phyloP scores from a whole-genome alignment of 2,888 invertebrate genomes.

The Drosophila maculinotata region DNA sequence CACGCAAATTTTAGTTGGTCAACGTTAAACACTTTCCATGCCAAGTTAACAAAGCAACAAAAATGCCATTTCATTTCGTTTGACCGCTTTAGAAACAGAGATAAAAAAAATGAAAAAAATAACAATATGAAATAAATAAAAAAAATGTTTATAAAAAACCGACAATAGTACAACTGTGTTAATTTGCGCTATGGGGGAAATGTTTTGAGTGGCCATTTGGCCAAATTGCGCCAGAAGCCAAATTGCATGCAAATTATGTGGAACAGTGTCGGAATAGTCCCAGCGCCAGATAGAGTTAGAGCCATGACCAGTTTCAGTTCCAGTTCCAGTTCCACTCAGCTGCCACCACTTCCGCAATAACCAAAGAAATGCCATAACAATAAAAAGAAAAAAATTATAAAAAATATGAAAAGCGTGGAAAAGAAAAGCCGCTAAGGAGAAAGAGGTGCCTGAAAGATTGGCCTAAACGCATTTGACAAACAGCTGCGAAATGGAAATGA shows the following conservation, averaged over 20 bases:
- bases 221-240: constrained; percentile 71
- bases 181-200: constrained; percentile 57
- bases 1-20: constrained; percentile 29
- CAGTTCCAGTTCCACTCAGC: constrained; percentile 21
- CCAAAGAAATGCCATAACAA: constrained; percentile 49
- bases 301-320: constrained; percentile 41
- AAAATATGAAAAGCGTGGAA: not conserved
- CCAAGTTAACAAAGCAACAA: constrained; percentile 17
- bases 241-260: constrained; percentile 79
- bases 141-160: constrained; percentile 2
- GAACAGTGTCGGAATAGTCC: constrained; percentile 40
- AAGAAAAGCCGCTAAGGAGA: constrained; percentile 20
- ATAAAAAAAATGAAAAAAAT: constrained; percentile 17
- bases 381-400: constrained; percentile 37
- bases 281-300: not conserved
- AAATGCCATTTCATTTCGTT: constrained; percentile 69
- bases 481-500: constrained; percentile 31
- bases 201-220: constrained; percentile 57
- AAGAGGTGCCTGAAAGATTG: constrained; percentile 29
- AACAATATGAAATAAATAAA: constrained; percentile 17
- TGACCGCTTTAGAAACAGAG: constrained; percentile 58
- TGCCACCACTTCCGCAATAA: constrained; percentile 65
- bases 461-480: constrained; percentile 29
- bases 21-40: constrained; percentile 67
- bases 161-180: constrained; percentile 67